Conservation (phyloP, 2,888 invertebrate genomes). For the Polyploca ridens region DNA sequence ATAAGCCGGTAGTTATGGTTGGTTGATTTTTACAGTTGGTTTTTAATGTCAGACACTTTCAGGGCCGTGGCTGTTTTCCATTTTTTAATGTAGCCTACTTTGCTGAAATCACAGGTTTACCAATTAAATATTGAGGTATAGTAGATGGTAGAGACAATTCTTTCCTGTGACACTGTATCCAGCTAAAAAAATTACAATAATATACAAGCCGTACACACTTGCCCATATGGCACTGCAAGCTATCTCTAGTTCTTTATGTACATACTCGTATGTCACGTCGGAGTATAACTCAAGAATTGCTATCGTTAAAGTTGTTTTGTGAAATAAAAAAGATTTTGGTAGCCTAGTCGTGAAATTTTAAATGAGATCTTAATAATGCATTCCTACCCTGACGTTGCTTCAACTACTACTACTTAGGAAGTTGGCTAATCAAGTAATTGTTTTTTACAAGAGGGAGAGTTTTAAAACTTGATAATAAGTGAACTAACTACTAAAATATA, state of each 20-base stretch:
- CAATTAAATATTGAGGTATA: too few species aligned
- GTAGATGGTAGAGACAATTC: too few species aligned
- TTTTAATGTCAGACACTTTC: background rate
- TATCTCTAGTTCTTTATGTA: background rate
- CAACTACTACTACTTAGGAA: background rate
- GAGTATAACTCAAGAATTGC: background rate
- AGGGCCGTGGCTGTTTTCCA: background rate
- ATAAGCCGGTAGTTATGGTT: background rate
- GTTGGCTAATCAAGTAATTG: background rate
- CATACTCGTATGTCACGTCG: constrained; percentile 5
- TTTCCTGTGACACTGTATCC: too few species aligned
- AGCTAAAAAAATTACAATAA: too few species aligned
- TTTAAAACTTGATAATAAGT: too few species aligned
- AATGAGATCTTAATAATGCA: background rate
- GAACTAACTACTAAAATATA: too few species aligned
- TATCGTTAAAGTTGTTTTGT: constrained; percentile 7
- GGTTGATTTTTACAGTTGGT: background rate
- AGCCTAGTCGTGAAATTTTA: background rate
- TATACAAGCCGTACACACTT: background rate
- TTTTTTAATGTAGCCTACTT: too few species aligned
- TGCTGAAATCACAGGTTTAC: too few species aligned
- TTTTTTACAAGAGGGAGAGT: too few species aligned
- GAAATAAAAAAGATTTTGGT: background rate
- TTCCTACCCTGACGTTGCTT: background rate
- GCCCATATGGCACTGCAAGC: background rate